A percentile compares a stretch with the other conserved stretches of the same genome.
Evolutionary conservation across 2,888 invertebrate genomes (phyloP).

Genomic region (Physocephala rufipes): DNA sequence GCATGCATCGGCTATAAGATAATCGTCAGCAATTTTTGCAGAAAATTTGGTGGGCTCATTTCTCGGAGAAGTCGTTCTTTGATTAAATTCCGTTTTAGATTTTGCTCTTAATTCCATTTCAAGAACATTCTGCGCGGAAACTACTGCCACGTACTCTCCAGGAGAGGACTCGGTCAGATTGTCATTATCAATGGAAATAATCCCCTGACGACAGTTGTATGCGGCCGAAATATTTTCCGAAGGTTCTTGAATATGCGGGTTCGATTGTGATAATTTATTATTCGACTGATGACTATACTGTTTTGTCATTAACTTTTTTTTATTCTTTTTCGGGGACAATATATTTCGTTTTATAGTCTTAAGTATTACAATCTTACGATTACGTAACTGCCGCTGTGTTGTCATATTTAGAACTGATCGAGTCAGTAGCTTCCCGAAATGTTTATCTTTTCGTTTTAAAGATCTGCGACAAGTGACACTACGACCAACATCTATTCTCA

Average conservation of each 20-base stretch:
- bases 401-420: conserved; percentile 50
- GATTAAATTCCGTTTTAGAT: background rate
- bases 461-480: background rate
- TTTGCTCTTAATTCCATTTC: background rate
- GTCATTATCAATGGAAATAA: background rate
- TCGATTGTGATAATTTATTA: background rate
- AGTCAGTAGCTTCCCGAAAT: conserved; percentile 49
- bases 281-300: background rate
- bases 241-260: background rate
- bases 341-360: conserved; percentile 45
- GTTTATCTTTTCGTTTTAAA: conserved; percentile 20
- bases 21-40: background rate
- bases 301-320: conserved; percentile 18
- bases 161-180: background rate
- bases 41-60: background rate
- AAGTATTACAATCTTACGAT: conserved; percentile 53
- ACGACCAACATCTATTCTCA: background rate
- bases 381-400: conserved; percentile 54
- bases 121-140: background rate
- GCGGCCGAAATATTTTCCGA: background rate
- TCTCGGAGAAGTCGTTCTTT: background rate
- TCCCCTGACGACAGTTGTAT: background rate
- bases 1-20: background rate
- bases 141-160: background rate
- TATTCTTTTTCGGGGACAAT: conserved; percentile 1